Conservation (phyloP, 2,888 invertebrate genomes). For the Hydropsyche betteni region DNA sequence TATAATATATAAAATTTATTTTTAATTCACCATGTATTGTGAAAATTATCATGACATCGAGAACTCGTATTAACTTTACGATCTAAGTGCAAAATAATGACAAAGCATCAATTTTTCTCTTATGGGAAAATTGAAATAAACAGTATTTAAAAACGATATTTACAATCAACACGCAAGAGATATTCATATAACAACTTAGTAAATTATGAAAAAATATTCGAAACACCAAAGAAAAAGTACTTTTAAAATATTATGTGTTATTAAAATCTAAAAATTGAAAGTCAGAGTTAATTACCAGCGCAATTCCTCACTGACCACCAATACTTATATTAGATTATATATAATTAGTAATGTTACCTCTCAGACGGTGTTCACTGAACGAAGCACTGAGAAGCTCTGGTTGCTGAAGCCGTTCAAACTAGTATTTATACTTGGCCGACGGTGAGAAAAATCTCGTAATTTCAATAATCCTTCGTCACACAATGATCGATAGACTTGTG, state of each 20-base stretch:
- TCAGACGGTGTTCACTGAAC: conserved; percentile 42
- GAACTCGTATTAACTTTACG: background rate
- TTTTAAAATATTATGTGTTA: too few relatives aligned
- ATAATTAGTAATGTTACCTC: conserved; percentile 30
- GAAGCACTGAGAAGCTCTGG: conserved; percentile 42
- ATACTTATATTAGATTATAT: too few relatives aligned
- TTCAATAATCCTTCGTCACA: conserved; percentile 32
- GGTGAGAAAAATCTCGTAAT: conserved; percentile 30
- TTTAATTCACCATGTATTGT: background rate
- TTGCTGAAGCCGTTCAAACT: conserved; percentile 23
- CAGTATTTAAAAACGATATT: too few relatives aligned
- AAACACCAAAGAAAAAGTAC: background rate
- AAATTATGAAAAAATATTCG: background rate
- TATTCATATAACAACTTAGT: too few relatives aligned
- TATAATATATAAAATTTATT: too few relatives aligned
- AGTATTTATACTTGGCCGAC: conserved; percentile 41
- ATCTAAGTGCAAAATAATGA: conserved; percentile 11
- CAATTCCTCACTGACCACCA: too few relatives aligned
- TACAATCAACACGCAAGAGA: too few relatives aligned
- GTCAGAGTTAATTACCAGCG: too few relatives aligned
- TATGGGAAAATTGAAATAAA: too few relatives aligned
- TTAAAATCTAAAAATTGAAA: too few relatives aligned
- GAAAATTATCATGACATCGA: background rate
- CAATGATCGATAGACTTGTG: background rate
- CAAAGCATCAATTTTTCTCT: background rate